Evolutionary conservation across 2,888 invertebrate genomes (phyloP).

Genomic region (Crocallis elinguaria): DNA sequence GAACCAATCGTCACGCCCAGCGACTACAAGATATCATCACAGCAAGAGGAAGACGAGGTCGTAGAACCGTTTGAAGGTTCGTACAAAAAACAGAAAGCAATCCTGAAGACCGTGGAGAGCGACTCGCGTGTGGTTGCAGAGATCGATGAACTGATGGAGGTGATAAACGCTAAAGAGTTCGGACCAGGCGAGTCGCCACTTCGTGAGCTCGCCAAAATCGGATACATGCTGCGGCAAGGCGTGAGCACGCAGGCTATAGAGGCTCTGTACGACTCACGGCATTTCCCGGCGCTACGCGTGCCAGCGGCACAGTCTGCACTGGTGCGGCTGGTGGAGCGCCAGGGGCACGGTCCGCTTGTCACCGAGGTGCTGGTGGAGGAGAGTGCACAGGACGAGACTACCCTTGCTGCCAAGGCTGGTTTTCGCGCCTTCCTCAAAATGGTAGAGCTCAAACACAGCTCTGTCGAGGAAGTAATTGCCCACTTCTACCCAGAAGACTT

Average conservation of each 20-base stretch:
- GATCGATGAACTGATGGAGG: slow-evolving; percentile 90
- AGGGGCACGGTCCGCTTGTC: slow-evolving; percentile 92
- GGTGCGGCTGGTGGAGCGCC: slow-evolving; percentile 92
- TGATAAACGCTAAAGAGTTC: slow-evolving; percentile 91
- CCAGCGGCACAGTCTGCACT: slow-evolving; percentile 94
- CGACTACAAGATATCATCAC: slow-evolving; percentile 84
- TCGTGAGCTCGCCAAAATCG: slow-evolving; percentile 92
- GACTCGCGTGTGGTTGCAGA: slow-evolving; percentile 87
- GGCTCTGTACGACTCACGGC: slow-evolving; percentile 90
- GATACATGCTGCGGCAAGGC: slow-evolving; percentile 90
- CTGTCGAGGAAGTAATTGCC: slow-evolving; percentile 93
- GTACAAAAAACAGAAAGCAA: slow-evolving; percentile 83
- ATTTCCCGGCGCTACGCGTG: slow-evolving; percentile 91
- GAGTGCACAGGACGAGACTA: slow-evolving; percentile 90
- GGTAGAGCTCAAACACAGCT: slow-evolving; percentile 91
- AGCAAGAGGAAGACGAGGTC: slow-evolving; percentile 84
- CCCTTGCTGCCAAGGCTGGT: slow-evolving; percentile 91
- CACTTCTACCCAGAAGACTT: slow-evolving; percentile 94
- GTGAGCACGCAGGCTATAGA: slow-evolving; percentile 91
- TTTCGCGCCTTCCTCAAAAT: slow-evolving; percentile 94
- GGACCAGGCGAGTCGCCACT: slow-evolving; percentile 92
- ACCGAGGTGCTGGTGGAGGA: slow-evolving; percentile 93
- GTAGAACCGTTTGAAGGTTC: slow-evolving; percentile 82
- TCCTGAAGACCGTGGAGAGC: slow-evolving; percentile 81
- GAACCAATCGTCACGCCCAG: slow-evolving; percentile 81